Percentiles rank a stretch among this genome's conserved stretches.
Evolutionary conservation across 64 coral and sea anemone genomes (phyloP).

Genomic region (Porites australiensis): DNA sequence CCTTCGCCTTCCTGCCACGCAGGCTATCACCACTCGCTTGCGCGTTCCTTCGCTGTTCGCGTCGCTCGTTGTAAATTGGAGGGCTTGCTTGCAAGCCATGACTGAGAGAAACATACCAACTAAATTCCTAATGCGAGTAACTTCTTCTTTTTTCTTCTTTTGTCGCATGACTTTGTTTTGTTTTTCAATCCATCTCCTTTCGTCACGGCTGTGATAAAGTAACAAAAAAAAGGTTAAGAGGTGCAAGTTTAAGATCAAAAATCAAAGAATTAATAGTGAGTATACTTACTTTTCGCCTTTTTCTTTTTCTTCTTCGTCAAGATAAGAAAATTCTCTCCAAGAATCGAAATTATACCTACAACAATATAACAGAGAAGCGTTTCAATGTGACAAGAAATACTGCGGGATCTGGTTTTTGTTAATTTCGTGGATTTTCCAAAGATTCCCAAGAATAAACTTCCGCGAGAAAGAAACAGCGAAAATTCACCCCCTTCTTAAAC

Average conservation of each 20-base stretch:
- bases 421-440: neutral
- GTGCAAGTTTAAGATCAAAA: too few species aligned
- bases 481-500: too few species aligned
- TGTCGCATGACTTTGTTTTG: constrained; percentile 97
- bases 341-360: constrained; percentile 97
- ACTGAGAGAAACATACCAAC: constrained; percentile 60
- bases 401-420: too few species aligned
- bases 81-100: neutral
- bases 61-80: too few species aligned
- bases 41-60: too few species aligned
- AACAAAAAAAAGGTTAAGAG: neutral
- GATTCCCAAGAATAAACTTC: too few species aligned
- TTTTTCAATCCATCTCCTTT: constrained; percentile 98
- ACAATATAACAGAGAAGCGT: neutral
- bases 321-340: constrained; percentile 98
- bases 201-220: constrained; percentile 76
- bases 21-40: too few species aligned
- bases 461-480: too few species aligned
- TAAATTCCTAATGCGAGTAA: constrained; percentile 78
- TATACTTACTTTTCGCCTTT: constrained; percentile 93
- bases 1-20: too few species aligned
- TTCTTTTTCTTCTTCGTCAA: constrained; percentile 99
- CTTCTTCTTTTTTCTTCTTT: constrained; percentile 95
- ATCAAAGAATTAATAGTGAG: neutral
- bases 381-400: too few species aligned